Base-by-base conservation (phyloP, 2,797 vertebrate species). In the Tragelaphus oryx region DNA sequence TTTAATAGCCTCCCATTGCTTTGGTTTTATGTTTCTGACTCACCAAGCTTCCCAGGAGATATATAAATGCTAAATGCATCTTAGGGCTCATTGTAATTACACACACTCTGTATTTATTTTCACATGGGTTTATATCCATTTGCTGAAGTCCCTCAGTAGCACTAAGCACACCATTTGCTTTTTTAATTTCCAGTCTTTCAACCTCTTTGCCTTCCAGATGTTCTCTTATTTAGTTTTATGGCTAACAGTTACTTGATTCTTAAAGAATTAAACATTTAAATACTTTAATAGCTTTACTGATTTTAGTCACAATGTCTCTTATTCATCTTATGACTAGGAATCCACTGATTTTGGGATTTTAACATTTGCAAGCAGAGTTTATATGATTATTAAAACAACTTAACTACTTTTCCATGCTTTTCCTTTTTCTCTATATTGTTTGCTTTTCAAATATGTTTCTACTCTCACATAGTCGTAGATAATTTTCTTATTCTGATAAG, bases 191-290 rank as follows among this genome's bases (percentile, higher is more conserved):
- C 54, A 48, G 6, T 82, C n/a, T 89, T 94, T 88, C 89, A 89
- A 65, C 33, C 62, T 92, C 37, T 90, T 85, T 71, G 41, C 81
- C 78, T 95, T 96, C 82, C 81, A 96, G 89, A 96, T 92, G 95
- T 79, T 86, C 78, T 94, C 80, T 95, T 68, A 78, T 95, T 96
- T 94, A 92, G 89, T 85, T 94, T 95, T 93, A 96, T 60, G 74
- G 52, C 59, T 62, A 55, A 68, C 44, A 60, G 28, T 92, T 90
- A 86, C 46, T 89, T 65, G 44, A 52, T 93, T 46, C 60, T 85
- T 93, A 88, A 95, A 89, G 48, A 95, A 91, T 96, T 94, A 96
- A 96, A 87, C 65, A 85, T 87, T 95, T 90, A 88, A 92, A 83
- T 83, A 65, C 80, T 86, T 91, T 95, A 89, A 41, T 79, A 87